phyloP scores from a whole-genome alignment of 2,797 vertebrate species.

The Sebastes iracundus region DNA sequence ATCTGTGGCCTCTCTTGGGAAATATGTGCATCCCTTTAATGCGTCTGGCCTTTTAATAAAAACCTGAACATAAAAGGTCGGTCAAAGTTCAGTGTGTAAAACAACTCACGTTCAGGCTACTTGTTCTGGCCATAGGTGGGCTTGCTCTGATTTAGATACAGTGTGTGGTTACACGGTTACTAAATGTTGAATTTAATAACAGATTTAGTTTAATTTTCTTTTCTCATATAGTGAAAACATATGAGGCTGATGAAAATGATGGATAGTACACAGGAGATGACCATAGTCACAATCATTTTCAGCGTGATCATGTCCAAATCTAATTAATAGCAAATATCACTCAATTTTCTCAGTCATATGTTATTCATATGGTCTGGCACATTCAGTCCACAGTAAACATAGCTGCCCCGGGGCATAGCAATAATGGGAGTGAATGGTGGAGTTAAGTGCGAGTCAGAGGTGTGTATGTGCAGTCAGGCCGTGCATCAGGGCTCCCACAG shows the following conservation, averaged over 20 bases:
- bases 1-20: conserved; percentile 53
- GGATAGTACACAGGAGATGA: neutral
- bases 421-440: conserved; percentile 66
- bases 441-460: conserved; percentile 65
- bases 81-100: conserved; percentile 49
- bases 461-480: conserved; percentile 67
- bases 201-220: neutral
- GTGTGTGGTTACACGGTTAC: neutral
- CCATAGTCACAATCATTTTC: neutral
- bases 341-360: conserved; percentile 48
- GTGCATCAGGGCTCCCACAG: conserved; percentile 77
- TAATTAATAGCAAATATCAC: conserved; percentile 49
- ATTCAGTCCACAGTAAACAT: conserved; percentile 52
- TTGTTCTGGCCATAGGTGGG: conserved; percentile 4
- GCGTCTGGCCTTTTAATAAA: conserved; percentile 66
- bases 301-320: conserved; percentile 14
- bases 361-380: conserved; percentile 53
- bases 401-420: conserved; percentile 53
- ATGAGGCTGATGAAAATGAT: neutral
- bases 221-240: neutral
- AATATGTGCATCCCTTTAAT: conserved; percentile 63
- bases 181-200: conserved; percentile 8
- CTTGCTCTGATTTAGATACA: neutral
- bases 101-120: conserved; percentile 21
- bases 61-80: conserved; percentile 48